These are phyloP conservation scores for Psammodynastes pulverulentus DNA, from an alignment of 2,113 vertebrate genomes.

Conservation along the genomic window DNA sequence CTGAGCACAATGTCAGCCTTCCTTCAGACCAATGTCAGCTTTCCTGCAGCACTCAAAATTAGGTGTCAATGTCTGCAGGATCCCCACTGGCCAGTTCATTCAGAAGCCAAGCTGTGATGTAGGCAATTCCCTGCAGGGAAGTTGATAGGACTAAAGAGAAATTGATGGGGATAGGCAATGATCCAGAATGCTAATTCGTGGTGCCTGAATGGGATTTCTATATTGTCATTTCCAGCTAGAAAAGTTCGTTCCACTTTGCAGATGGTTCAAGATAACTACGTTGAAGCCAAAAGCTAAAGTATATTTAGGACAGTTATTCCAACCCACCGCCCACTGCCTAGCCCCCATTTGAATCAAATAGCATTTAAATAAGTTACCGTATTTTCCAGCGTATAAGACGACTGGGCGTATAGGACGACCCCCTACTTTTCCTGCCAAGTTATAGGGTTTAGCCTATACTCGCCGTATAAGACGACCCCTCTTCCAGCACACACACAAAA, in stretches of 20 bases:
- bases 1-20: background rate
- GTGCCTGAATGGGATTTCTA: background rate
- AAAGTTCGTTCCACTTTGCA: background rate
- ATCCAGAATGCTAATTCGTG: background rate
- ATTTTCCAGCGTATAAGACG: too few species aligned
- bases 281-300: background rate
- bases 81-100: background rate
- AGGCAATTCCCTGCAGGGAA: background rate
- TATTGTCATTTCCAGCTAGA: background rate
- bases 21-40: background rate
- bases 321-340: background rate
- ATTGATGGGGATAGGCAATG: background rate
- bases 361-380: background rate
- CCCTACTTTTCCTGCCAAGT: too few species aligned
- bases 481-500: too few species aligned
- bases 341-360: background rate
- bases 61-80: background rate
- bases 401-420: too few species aligned
- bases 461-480: too few species aligned
- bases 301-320: background rate
- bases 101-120: background rate
- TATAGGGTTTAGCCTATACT: too few species aligned
- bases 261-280: background rate
- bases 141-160: background rate
- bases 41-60: background rate